Evolutionary conservation across 2,113 vertebrate genomes (phyloP).

Genomic region (Lota lota): DNA sequence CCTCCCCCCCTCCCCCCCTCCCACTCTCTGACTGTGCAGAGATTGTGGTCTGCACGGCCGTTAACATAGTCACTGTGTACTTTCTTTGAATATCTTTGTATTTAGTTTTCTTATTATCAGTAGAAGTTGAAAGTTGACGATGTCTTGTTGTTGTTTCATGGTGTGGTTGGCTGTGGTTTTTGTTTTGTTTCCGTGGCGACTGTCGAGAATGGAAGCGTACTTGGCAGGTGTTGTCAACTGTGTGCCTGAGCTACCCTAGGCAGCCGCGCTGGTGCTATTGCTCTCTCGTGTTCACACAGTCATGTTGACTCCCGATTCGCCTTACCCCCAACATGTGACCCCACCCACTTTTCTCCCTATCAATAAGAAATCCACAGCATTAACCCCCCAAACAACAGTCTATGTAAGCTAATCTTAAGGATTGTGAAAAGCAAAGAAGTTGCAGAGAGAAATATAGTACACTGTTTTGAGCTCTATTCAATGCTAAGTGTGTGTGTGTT

Average conservation of each 20-base stretch:
- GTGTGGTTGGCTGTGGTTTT: slow-evolving; percentile 41
- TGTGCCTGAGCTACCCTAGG: slow-evolving; percentile 75
- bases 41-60: slow-evolving; percentile 48
- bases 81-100: slow-evolving; percentile 50
- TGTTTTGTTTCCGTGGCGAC: slow-evolving; percentile 43
- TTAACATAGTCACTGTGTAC: slow-evolving; percentile 64
- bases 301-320: slow-evolving; percentile 57
- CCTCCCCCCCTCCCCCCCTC: too few relatives aligned
- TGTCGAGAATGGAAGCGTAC: slow-evolving; percentile 62
- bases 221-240: slow-evolving; percentile 46
- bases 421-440: slow-evolving; percentile 29
- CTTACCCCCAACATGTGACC: slow-evolving; percentile 11
- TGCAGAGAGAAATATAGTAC: slow-evolving; percentile 48
- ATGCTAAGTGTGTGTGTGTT: slow-evolving; percentile 39
- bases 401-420: slow-evolving; percentile 80
- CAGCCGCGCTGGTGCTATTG: slow-evolving; percentile 72
- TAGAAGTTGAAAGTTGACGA: slow-evolving; percentile 51
- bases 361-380: slow-evolving; percentile 53
- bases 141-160: slow-evolving; percentile 13
- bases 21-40: too few relatives aligned
- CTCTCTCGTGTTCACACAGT: slow-evolving; percentile 59
- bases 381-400: slow-evolving; percentile 61
- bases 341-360: slow-evolving; percentile 45
- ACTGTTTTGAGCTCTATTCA: slow-evolving; percentile 72
- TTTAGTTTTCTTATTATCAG: slow-evolving; percentile 66